Conservation (phyloP, 2,888 invertebrate species). For the Dastarcus helophoroides region DNA sequence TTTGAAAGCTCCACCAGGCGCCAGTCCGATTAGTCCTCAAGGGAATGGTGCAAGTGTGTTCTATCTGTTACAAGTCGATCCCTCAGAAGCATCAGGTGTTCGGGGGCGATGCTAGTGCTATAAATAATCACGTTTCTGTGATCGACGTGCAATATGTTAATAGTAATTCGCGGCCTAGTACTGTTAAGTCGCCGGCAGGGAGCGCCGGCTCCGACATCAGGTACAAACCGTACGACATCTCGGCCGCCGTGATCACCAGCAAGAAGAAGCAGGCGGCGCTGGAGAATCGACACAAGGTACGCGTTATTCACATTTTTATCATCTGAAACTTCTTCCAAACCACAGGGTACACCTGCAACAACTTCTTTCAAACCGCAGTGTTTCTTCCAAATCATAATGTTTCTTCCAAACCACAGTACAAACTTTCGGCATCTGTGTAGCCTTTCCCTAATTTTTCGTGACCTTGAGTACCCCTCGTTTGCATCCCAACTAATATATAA, state of each 20-base stretch:
- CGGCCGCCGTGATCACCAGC: constrained; percentile 35
- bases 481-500: too few relatives aligned
- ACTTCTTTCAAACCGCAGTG: too few relatives aligned
- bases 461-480: too few relatives aligned
- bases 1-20: constrained; percentile 68
- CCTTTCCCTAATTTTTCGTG: too few relatives aligned
- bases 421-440: too few relatives aligned
- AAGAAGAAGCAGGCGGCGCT: constrained; percentile 39
- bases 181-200: constrained; percentile 44
- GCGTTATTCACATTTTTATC: constrained; percentile 2
- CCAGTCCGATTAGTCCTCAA: constrained; percentile 81
- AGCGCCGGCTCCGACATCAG: constrained; percentile 45
- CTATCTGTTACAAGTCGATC: constrained; percentile 73
- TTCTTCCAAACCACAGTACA: too few relatives aligned
- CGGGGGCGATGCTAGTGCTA: constrained; percentile 33
- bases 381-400: too few relatives aligned
- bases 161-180: constrained; percentile 36
- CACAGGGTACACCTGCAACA: too few relatives aligned
- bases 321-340: constrained; percentile 1
- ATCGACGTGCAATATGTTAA: constrained; percentile 33
- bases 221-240: constrained; percentile 48
- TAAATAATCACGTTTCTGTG: constrained; percentile 32
- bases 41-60: constrained; percentile 83
- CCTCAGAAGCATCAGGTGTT: constrained; percentile 66
- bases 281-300: constrained; percentile 22